Evolutionary conservation across 1,140 invertebrate genomes (phyloP), one percentile per base, ranked within the genome.

Genomic region (Temnothorax longispinosus): DNA sequence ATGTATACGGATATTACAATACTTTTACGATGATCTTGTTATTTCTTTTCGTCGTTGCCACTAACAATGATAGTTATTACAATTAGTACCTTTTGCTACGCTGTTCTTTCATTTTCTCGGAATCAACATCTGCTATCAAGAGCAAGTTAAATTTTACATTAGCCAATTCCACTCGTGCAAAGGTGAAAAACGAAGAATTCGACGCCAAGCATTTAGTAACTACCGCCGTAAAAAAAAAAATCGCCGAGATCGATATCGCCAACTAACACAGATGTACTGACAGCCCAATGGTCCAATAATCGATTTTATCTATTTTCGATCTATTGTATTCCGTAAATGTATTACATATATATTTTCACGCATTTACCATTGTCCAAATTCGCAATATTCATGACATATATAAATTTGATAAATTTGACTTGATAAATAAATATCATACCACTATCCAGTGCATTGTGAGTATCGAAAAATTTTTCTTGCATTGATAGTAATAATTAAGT

Each of bases 71-170:
- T 11, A 13, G 3, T 76, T 3, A 27, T 62, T 41, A 27, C 6
- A 6, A 0, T 41, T 41, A 41, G 3, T 41, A 41, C 27, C 27
- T 76, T 52, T n/a, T 60, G 11, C n/a, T 32, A 27, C 2, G 18
- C 50, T 75, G 41, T 38, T 84, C 21, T 84, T 50, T 75, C 4
- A 27, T 21, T 64, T n/a, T 8, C 8, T 32, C 1, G 32, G 27
- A 38, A 75, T 75, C 47, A 32, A 35, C 27, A 44, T 82, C n/a
- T 54, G n/a, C 44, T 74, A 47, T n/a, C 11, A 32, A 38, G 44
- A 72, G 38, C 18, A 13, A 72, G 32, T 47, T 75, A 76, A 84
- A 76, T 84, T 75, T 75, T 84, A 60, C 38, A 84, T 84, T 27
- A 60, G 15, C 41, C n/a, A 75, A 76, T 84, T 84, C 18, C 32